phyloP scores from a whole-genome alignment of 1,140 invertebrate genomes.

The Galleria mellonella region DNA sequence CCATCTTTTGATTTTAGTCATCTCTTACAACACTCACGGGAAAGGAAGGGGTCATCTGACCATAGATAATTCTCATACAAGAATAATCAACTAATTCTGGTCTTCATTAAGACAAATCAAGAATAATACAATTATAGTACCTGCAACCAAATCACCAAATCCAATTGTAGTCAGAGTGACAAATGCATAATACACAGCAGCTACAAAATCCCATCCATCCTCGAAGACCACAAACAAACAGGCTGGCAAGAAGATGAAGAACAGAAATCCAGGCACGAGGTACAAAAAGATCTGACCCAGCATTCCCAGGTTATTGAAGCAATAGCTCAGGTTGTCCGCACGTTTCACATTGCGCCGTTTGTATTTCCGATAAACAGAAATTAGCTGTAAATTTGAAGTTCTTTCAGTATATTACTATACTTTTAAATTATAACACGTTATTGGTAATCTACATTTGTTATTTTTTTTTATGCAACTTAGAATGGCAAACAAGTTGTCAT shows the following conservation, averaged over 20 bases:
- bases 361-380: slow-evolving; percentile 83
- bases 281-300: slow-evolving; percentile 86
- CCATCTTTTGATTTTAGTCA: no score
- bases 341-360: slow-evolving; percentile 80
- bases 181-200: slow-evolving; percentile 93
- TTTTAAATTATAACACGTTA: no score
- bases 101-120: no score
- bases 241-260: slow-evolving; percentile 95
- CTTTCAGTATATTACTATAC: no score
- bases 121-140: no score
- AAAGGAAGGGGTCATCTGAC: no score
- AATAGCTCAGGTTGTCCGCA: slow-evolving; percentile 74
- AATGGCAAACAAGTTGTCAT: no score
- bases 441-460: no score
- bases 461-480: no score
- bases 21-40: no score
- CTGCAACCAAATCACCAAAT: slow-evolving; percentile 94
- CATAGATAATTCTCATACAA: no score
- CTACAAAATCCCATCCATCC: slow-evolving; percentile 88
- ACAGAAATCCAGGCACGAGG: slow-evolving; percentile 87
- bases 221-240: slow-evolving; percentile 92
- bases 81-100: no score
- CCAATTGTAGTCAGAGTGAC: slow-evolving; percentile 95
- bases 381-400: slow-evolving; percentile 75
- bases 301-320: slow-evolving; percentile 81